phyloP scores from a whole-genome alignment of 2,113 vertebrate species.

The Macquaria ambigua region DNA sequence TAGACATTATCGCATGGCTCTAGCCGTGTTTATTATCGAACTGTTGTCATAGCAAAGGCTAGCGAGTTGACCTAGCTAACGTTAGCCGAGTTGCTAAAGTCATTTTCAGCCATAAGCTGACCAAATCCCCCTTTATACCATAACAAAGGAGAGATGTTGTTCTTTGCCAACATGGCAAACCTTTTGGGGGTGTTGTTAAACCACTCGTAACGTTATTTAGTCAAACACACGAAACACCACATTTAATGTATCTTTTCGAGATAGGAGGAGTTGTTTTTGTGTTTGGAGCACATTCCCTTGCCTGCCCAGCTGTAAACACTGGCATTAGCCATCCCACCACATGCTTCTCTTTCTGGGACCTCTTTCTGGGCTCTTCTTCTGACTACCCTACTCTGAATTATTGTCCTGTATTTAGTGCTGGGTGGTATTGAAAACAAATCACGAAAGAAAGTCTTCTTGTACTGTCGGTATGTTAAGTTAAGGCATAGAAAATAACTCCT shows the following conservation, averaged over 20 bases:
- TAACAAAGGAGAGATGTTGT: slow-evolving; percentile 59
- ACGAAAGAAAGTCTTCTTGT: not conserved
- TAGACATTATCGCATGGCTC: fast-evolving
- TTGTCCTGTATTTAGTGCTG: not conserved
- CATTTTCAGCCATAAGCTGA: slow-evolving; percentile 77
- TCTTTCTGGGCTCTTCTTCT: slow-evolving; percentile 39
- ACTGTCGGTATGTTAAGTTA: not conserved
- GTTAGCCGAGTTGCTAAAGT: slow-evolving; percentile 77
- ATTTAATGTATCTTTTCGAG: slow-evolving; percentile 18
- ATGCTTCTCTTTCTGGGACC: slow-evolving; percentile 49
- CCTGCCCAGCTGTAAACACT: slow-evolving; percentile 77
- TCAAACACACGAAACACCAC: not conserved
- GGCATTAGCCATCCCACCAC: slow-evolving; percentile 48
- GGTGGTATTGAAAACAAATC: not conserved
- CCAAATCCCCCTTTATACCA: slow-evolving; percentile 69
- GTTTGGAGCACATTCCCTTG: slow-evolving; percentile 66
- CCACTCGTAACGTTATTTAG: not conserved
- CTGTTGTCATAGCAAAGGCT: slow-evolving; percentile 68
- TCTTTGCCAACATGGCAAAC: slow-evolving; percentile 1
- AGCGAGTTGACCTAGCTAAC: slow-evolving; percentile 73
- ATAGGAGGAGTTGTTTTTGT: slow-evolving; percentile 45
- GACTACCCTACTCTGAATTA: not conserved
- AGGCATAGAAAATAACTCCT: not conserved
- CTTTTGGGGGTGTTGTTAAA: not conserved
- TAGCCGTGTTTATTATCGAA: slow-evolving; percentile 34